These are phyloP conservation scores for Drosophila seclusa DNA, from an alignment of 2,888 invertebrate species.

Conservation along the genomic window DNA sequence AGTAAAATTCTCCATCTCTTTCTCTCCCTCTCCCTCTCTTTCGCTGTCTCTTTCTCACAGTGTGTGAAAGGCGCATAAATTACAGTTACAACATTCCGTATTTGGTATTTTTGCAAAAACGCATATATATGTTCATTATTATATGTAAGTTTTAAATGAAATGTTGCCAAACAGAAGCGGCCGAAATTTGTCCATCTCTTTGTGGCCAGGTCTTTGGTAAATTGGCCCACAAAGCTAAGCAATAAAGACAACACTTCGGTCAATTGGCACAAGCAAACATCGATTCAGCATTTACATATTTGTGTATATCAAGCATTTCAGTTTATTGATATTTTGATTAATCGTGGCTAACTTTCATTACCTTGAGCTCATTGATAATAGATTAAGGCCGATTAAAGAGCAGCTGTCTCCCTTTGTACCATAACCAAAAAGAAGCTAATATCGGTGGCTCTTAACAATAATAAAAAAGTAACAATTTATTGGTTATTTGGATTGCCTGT, in stretches of 20 bases:
- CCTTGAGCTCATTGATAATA: background rate
- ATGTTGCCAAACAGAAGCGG: constrained; percentile 21
- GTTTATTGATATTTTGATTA: background rate
- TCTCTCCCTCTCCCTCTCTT: constrained; percentile 3
- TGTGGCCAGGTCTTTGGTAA: constrained; percentile 60
- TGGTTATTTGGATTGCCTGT: too few relatives aligned
- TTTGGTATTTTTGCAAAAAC: constrained; percentile 53
- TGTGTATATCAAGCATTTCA: background rate
- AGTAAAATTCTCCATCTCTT: constrained; percentile 41
- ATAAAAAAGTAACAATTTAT: too few relatives aligned
- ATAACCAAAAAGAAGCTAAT: too few relatives aligned
- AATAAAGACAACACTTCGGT: background rate
- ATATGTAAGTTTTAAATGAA: constrained; percentile 61
- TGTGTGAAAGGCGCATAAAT: constrained; percentile 69
- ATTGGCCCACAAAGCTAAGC: constrained; percentile 41
- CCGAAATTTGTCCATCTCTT: constrained; percentile 23
- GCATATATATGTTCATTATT: constrained; percentile 36
- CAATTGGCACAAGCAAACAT: background rate
- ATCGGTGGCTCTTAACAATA: too few relatives aligned
- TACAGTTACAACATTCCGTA: constrained; percentile 66
- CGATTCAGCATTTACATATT: background rate
- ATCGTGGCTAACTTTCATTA: background rate
- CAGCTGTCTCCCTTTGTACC: too few relatives aligned
- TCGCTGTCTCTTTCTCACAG: constrained; percentile 23
- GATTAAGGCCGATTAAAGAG: background rate